These are phyloP conservation scores for Palythoa grandiflora DNA, from an alignment of 92 coral and sea anemone genomes.

Conservation along the genomic window DNA sequence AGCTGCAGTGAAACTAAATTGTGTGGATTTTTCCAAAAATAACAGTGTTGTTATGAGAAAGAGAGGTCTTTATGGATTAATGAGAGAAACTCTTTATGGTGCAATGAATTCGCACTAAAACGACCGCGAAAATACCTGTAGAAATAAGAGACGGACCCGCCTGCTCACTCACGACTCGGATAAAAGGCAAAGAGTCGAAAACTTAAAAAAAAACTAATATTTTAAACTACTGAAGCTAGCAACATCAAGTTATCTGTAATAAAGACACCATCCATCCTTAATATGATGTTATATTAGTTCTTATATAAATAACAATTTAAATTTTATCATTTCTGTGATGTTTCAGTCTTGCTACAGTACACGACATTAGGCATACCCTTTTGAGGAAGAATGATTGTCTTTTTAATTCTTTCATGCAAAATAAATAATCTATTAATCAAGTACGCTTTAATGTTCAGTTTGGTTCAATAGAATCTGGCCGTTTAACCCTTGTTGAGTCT, in stretches of 20 bases:
- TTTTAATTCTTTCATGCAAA: not conserved
- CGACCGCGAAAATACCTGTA: not conserved
- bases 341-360: not conserved
- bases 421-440: not conserved
- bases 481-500: not conserved
- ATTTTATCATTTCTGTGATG: slow-evolving; percentile 9
- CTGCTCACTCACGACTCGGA: too few species aligned
- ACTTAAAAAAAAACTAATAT: not conserved
- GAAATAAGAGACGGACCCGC: not conserved
- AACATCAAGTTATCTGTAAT: slow-evolving; percentile 22
- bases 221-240: not conserved
- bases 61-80: not conserved
- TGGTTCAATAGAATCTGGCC: not conserved
- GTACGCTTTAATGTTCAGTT: not conserved
- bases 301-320: not conserved
- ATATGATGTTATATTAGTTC: not conserved
- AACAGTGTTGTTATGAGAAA: slow-evolving; percentile 41
- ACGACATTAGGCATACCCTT: not conserved
- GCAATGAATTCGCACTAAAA: not conserved
- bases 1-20: slow-evolving; percentile 11
- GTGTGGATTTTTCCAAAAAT: slow-evolving; percentile 41
- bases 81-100: not conserved
- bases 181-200: not conserved
- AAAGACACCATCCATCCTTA: slow-evolving; percentile 20
- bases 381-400: not conserved